Evolutionary conservation across 2,113 vertebrate species (phyloP), one percentile per base, ranked within the genome.

Genomic region (Bostrychus sinensis): DNA sequence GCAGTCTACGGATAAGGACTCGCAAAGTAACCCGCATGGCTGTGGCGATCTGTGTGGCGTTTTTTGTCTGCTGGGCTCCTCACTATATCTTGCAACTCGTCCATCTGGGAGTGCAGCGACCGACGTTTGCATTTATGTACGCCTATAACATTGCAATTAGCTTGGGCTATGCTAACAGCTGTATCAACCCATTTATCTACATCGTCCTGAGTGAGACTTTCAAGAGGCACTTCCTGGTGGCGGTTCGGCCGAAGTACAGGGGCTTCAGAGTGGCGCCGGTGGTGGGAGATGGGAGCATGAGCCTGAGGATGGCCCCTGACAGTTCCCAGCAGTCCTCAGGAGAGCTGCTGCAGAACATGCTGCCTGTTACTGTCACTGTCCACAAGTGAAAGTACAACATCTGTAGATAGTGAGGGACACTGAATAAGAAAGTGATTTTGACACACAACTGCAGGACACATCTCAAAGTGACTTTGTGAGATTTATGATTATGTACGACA

Each of bases 1-100:
- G 89, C 41, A 92, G 88, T 10, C 85, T 91, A 46, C 84, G 22
- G 39, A 34, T 89, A 34, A 88, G 92, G 0, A 93, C 89, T 0
- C 89, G 86, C 58, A 93, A 89, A 62, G 92, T 94, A 66, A 94
- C 93, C 19, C 86, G 91, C 3, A 92, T 92, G 91, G 93, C 93
- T 0, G 91, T 94, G 16, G 93, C 91, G 59, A 93, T 94, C 59
- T 94, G 93, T 45, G 87, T 91, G 0, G 90, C 89, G 0, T 94
- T 94, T 75, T 93, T 93, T 11, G 67, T 91, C 7, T 94, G 92
- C 62, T 93, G 93, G 93, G 91, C 92, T 46, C 93, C 93, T 0
- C 89, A 84, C 54, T 88, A 89, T 56, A 69, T 80, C 61, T 54
- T 91, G 20, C 89, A 91, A 67, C 46, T 91, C 78, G 73, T 66